Evolutionary conservation across 2,888 invertebrate species (phyloP).

Genomic region (Hypomecis atomaria): DNA sequence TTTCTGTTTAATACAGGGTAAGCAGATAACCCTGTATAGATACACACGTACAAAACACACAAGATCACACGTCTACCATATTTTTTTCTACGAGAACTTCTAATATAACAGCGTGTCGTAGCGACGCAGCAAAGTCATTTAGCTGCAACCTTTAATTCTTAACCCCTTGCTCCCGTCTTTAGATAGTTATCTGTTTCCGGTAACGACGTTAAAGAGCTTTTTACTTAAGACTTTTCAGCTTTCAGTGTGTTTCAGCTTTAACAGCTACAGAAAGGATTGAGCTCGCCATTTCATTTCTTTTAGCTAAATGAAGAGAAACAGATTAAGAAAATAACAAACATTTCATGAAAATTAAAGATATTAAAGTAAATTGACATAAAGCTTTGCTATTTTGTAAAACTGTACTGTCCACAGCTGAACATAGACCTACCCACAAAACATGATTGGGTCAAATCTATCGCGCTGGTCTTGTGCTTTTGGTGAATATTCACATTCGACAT

Average conservation of each 20-base stretch:
- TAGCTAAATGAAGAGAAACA: not conserved
- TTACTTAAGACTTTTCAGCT: conserved; percentile 17
- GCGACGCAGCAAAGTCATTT: not conserved
- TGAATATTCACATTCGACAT: no score
- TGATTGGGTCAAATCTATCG: no score
- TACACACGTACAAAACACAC: not conserved
- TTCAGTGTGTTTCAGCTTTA: conserved; percentile 7
- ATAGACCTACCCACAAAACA: no score
- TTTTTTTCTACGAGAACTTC: not conserved
- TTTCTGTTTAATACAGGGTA: no score
- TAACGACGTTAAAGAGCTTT: conserved; percentile 10
- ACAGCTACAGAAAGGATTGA: not conserved
- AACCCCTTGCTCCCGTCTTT: conserved; percentile 10
- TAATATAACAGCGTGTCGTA: not conserved
- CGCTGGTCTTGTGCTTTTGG: no score
- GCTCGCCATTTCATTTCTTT: not conserved
- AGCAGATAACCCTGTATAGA: no score
- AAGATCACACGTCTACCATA: not conserved
- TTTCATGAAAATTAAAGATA: no score
- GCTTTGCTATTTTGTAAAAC: no score
- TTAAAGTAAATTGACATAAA: no score
- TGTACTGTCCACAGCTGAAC: no score
- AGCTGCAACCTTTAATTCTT: conserved; percentile 1
- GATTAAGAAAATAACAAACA: no score
- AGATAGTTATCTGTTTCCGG: conserved; percentile 22